phyloP scores from a whole-genome alignment of 2,888 invertebrate genomes.

The Latheticus oryzae region DNA sequence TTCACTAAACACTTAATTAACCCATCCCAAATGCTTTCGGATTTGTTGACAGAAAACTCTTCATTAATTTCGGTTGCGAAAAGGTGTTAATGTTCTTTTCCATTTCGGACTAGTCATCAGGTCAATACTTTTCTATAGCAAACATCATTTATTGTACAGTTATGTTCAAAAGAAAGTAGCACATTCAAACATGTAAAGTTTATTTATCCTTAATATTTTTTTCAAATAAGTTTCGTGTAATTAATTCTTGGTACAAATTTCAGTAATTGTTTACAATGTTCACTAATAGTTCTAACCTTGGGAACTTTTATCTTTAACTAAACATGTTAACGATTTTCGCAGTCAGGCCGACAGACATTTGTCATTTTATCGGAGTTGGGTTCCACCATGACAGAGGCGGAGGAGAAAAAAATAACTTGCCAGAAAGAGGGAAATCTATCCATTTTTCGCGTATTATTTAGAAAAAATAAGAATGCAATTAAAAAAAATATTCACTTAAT shows the following conservation, averaged over 20 bases:
- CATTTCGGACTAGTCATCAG: conserved; percentile 6
- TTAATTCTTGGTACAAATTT: too few relatives aligned
- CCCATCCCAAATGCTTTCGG: too few relatives aligned
- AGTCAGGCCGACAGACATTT: conserved; percentile 20
- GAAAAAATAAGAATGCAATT: too few relatives aligned
- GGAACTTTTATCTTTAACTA: conserved; percentile 13
- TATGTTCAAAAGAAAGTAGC: neutral
- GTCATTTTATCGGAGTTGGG: conserved; percentile 6
- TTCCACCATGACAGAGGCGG: conserved; percentile 14
- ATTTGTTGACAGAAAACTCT: too few relatives aligned
- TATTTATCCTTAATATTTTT: too few relatives aligned
- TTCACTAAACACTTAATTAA: too few relatives aligned
- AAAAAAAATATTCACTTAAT: too few relatives aligned
- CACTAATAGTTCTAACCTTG: too few relatives aligned
- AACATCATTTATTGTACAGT: conserved; percentile 7
- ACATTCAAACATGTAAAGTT: too few relatives aligned
- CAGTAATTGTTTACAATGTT: too few relatives aligned
- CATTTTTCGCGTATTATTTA: too few relatives aligned
- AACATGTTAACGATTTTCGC: conserved; percentile 25
- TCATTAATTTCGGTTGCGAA: conserved; percentile 18
- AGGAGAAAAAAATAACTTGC: conserved; percentile 1
- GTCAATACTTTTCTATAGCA: conserved; percentile 8
- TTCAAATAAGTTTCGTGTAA: too few relatives aligned
- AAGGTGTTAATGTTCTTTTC: conserved; percentile 21
- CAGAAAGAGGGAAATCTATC: neutral